These are phyloP conservation scores for Cossypha dichroa DNA, from an alignment of 2,797 vertebrate species.

Conservation along the genomic window DNA sequence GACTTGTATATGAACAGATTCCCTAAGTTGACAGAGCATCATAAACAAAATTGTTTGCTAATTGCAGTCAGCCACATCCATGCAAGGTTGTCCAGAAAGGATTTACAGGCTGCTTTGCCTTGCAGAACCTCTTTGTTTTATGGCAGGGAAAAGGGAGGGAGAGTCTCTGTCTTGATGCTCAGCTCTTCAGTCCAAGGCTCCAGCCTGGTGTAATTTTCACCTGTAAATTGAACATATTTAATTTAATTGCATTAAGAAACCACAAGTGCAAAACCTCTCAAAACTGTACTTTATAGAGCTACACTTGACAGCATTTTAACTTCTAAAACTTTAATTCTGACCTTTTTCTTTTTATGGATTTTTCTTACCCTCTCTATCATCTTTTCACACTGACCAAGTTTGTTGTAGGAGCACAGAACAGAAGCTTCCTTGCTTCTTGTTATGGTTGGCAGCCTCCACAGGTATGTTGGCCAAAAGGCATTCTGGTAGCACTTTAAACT, in stretches of 20 bases:
- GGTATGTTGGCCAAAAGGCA: neutral
- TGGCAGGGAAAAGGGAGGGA: neutral
- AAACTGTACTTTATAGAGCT: neutral
- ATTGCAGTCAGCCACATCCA: conserved; percentile 34
- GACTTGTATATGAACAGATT: conserved; percentile 57
- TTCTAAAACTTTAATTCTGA: neutral
- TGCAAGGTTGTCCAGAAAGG: neutral
- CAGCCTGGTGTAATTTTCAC: neutral
- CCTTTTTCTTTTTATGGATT: neutral
- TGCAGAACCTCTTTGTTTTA: conserved; percentile 4
- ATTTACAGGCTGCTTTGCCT: conserved; percentile 30
- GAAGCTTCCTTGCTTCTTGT: conserved; percentile 29
- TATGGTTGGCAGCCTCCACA: neutral
- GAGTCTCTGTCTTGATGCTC: neutral
- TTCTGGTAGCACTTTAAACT: conserved; percentile 24
- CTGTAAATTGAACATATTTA: neutral
- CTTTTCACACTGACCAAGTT: neutral
- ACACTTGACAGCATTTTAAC: neutral
- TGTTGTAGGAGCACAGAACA: neutral
- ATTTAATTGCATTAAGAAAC: neutral
- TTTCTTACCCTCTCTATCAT: neutral
- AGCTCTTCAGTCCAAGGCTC: neutral
- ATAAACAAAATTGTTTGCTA: conserved; percentile 61
- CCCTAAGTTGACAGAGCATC: conserved; percentile 35
- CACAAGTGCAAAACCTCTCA: neutral